Conservation (phyloP, 2,888 invertebrate species). For the Pandemis cinnamomeana region DNA sequence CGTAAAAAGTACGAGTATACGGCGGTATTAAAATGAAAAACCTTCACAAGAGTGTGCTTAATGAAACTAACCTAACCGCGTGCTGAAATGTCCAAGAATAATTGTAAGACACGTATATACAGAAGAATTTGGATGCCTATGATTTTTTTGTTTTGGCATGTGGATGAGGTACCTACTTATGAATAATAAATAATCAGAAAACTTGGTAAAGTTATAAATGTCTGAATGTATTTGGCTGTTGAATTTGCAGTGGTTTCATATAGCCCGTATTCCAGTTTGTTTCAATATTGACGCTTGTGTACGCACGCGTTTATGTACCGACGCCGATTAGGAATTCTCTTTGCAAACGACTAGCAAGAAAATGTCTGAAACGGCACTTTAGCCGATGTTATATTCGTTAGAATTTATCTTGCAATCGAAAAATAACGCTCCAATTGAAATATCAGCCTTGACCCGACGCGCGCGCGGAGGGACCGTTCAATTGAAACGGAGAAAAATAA, state of each 20-base stretch:
- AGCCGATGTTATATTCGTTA: neutral
- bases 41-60: no score
- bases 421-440: constrained; percentile 22
- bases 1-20: no score
- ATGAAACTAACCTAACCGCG: no score
- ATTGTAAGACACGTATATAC: no score
- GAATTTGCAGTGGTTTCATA: constrained; percentile 7
- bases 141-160: no score
- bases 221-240: neutral
- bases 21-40: neutral
- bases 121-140: no score
- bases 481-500: constrained; percentile 50
- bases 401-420: constrained; percentile 1
- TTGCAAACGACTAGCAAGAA: constrained; percentile 8
- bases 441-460: constrained; percentile 28
- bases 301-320: neutral
- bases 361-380: neutral
- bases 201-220: neutral
- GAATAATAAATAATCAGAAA: no score
- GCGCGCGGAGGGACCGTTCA: constrained; percentile 16
- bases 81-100: no score
- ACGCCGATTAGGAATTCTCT: constrained; percentile 11
- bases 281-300: constrained; percentile 13
- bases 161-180: no score
- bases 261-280: constrained; percentile 8